These are phyloP conservation scores for Rhinoraja longicauda DNA, from an alignment of 2,797 vertebrate genomes.

Conservation along the genomic window DNA sequence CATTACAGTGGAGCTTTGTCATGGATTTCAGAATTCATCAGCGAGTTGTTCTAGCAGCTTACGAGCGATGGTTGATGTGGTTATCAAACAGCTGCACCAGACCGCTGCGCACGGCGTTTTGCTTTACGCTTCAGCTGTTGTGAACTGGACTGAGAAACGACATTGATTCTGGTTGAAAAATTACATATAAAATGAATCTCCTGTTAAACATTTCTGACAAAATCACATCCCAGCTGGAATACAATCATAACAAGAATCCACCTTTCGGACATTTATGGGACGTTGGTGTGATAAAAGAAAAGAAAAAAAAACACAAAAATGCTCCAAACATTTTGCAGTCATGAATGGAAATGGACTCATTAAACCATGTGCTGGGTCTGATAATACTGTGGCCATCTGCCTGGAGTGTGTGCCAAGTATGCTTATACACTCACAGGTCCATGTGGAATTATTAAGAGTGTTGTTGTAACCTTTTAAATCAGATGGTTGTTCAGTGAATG, in stretches of 20 bases:
- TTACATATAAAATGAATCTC: conserved; percentile 23
- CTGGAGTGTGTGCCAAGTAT: conserved; percentile 13
- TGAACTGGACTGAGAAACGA: conserved; percentile 49
- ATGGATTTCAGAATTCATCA: neutral
- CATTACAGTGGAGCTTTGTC: neutral
- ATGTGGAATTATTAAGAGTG: neutral
- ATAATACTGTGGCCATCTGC: conserved; percentile 30
- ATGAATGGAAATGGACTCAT: conserved; percentile 33
- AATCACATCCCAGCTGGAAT: conserved; percentile 24
- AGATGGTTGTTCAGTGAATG: neutral
- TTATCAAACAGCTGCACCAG: conserved; percentile 45
- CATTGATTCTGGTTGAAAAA: conserved; percentile 43
- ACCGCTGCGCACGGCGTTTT: conserved; percentile 43
- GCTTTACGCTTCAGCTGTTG: conserved; percentile 50
- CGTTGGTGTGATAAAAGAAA: conserved; percentile 24
- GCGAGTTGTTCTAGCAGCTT: conserved; percentile 49
- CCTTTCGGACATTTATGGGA: conserved; percentile 17
- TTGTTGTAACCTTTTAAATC: neutral
- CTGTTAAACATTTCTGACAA: conserved; percentile 34
- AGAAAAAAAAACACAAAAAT: neutral
- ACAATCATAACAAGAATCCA: conserved; percentile 5
- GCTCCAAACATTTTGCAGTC: conserved; percentile 12
- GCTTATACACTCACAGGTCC: neutral
- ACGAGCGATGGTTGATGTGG: conserved; percentile 36
- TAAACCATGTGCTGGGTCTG: conserved; percentile 5